A percentile compares a stretch with the other conserved stretches of the same genome.
phyloP scores from a whole-genome alignment of 2,797 vertebrate genomes.

The Siniperca scherzeri region DNA sequence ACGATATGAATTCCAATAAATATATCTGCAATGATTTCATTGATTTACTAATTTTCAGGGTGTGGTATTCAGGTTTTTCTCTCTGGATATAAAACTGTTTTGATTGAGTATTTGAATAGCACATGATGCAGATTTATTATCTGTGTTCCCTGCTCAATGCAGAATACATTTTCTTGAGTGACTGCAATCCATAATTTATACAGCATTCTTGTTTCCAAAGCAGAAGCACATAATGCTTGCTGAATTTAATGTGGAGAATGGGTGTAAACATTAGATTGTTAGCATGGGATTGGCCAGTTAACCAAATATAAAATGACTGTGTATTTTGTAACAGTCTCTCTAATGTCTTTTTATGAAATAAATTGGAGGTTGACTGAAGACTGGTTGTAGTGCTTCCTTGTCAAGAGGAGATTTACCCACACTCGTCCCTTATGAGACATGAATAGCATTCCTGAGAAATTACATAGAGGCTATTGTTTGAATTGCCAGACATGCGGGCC shows the following conservation, averaged over 20 bases:
- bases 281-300: constrained; percentile 13
- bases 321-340: constrained; percentile 35
- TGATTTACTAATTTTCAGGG: background rate
- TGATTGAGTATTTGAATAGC: constrained; percentile 30
- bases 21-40: background rate
- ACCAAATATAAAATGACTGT: constrained; percentile 31
- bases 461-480: constrained; percentile 52
- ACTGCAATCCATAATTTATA: constrained; percentile 49
- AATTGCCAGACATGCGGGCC: constrained; percentile 23
- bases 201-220: constrained; percentile 44
- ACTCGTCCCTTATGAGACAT: constrained; percentile 24
- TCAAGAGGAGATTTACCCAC: constrained; percentile 45
- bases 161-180: constrained; percentile 40
- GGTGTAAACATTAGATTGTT: constrained; percentile 2
- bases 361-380: constrained; percentile 17
- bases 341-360: constrained; percentile 18
- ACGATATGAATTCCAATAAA: constrained; percentile 12
- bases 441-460: constrained; percentile 75
- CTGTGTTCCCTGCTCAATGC: constrained; percentile 17
- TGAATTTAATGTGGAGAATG: constrained; percentile 33
- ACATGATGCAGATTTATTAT: constrained; percentile 48
- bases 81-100: constrained; percentile 15
- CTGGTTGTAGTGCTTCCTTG: constrained; percentile 5
- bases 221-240: constrained; percentile 13
- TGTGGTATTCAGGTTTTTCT: constrained; percentile 1